Evolutionary conservation across 2,113 vertebrate genomes (phyloP).

Genomic region (Haemorhous mexicanus): DNA sequence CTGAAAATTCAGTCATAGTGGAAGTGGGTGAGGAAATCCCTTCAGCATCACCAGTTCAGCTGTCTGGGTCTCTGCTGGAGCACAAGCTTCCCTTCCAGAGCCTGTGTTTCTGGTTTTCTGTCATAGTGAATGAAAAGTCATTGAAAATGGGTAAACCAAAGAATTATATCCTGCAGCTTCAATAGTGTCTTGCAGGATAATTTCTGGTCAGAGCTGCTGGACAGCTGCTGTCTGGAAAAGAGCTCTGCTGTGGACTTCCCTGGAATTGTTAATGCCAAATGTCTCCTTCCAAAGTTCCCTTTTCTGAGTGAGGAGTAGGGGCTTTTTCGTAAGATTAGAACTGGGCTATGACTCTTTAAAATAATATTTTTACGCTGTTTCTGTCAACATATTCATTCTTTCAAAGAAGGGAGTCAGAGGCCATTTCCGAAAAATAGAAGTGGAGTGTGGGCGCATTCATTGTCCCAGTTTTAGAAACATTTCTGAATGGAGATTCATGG

Average conservation of each 20-base stretch:
- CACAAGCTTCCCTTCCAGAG: not conserved
- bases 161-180: not conserved
- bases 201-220: not conserved
- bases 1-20: not conserved
- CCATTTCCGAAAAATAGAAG: not conserved
- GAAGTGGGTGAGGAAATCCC: not conserved
- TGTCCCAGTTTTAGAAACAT: not conserved
- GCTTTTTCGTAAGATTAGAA: not conserved
- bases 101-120: not conserved
- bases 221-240: not conserved
- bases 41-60: not conserved
- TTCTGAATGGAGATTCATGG: not conserved
- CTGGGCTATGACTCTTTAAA: not conserved
- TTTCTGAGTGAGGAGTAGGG: not conserved
- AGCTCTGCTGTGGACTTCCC: not conserved
- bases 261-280: slow-evolving; percentile 49
- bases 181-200: not conserved
- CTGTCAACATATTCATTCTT: not conserved
- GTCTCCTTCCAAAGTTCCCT: not conserved
- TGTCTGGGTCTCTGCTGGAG: not conserved
- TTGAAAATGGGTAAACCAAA: not conserved
- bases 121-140: not conserved
- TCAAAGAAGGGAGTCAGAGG: not conserved
- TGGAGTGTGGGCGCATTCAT: not conserved
- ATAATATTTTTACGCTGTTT: not conserved